Base-by-base conservation (phyloP, 2,113 vertebrate genomes). In the Grantiella picta region DNA sequence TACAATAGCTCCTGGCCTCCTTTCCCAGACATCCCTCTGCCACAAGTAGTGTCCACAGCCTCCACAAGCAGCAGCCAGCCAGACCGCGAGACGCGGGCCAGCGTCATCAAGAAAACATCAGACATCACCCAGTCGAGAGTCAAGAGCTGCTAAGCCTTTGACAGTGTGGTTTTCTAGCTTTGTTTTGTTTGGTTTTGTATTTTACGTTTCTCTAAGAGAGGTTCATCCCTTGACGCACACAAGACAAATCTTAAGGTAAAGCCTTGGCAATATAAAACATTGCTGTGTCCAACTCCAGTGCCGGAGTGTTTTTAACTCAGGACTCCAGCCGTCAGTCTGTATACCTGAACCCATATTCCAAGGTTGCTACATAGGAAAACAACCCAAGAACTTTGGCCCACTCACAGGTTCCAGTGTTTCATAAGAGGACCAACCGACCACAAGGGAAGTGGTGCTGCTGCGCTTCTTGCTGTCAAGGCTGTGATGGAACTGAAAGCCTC, bases 101-200 rank as follows among this genome's bases (percentile, higher is more conserved):
- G 99, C 0, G 99, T 99, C 97, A 99, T 99, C 97, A 99, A 99
- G 98, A 99, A 99, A 65, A 99, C 99, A 0, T 99, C 99, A 15
- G 99, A 99, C 47, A 98, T 99, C 96, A 98, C 99, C 83, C 98
- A 98, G 97, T 97, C 98, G 2, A 97, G 98, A 31, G 98, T 99
- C 93, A 99, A 99, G 96, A 99, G 98, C 96, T 99, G 98, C 90
- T 99, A 98, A 98, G 95, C 96, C 94, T 94, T 61, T 68, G 90
- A 81, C 68, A 22, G 91, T 73, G 83, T 95, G 90, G 7, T 23
- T 94, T 91, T 96, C 96, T 95, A 91, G 97, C 96, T 97, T 92
- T 89, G 82, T 97, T 97, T 95, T 93, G 96, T 97, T 96, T 96
- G 91, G 80, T 69, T 86, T 97, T 96, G 83, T 98, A 94, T 97